Conservation (phyloP, 2,113 vertebrate genomes). For the Abramis brama region DNA sequence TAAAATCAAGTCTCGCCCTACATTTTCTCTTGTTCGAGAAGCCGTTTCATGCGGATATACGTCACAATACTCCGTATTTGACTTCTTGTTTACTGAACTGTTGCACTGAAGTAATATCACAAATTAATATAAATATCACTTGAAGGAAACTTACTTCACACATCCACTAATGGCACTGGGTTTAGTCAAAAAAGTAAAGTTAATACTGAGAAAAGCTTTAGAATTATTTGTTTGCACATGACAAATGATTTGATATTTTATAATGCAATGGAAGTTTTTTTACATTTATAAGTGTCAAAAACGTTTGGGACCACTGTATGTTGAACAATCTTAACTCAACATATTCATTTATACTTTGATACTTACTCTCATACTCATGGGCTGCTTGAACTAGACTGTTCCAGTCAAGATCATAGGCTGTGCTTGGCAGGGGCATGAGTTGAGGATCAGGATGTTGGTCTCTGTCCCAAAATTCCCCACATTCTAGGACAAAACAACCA, state of each 20-base stretch:
- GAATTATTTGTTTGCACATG: too few relatives aligned
- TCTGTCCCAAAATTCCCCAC: slow-evolving; percentile 17
- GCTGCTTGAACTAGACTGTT: slow-evolving; percentile 77
- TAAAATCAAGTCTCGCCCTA: too few relatives aligned
- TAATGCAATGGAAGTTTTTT: not conserved
- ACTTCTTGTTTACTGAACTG: not conserved
- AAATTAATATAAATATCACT: not conserved
- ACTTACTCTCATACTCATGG: slow-evolving; percentile 77
- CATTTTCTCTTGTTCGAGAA: too few relatives aligned
- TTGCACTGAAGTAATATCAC: not conserved
- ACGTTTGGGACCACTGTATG: not conserved
- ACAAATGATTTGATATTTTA: too few relatives aligned
- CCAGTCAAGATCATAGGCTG: slow-evolving; percentile 74
- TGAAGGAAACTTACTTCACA: not conserved
- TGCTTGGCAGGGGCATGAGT: slow-evolving; percentile 72
- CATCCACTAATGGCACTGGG: not conserved
- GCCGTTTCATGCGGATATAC: too few relatives aligned
- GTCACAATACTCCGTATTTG: not conserved
- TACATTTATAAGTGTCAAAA: not conserved
- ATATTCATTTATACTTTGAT: not conserved
- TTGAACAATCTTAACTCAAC: not conserved
- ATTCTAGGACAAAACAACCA: slow-evolving; percentile 21
- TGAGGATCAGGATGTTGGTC: slow-evolving; percentile 48
- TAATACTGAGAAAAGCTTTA: too few relatives aligned
- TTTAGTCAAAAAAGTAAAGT: too few relatives aligned